Conservation (phyloP, 2,113 vertebrate genomes). For the Bubo bubo region DNA sequence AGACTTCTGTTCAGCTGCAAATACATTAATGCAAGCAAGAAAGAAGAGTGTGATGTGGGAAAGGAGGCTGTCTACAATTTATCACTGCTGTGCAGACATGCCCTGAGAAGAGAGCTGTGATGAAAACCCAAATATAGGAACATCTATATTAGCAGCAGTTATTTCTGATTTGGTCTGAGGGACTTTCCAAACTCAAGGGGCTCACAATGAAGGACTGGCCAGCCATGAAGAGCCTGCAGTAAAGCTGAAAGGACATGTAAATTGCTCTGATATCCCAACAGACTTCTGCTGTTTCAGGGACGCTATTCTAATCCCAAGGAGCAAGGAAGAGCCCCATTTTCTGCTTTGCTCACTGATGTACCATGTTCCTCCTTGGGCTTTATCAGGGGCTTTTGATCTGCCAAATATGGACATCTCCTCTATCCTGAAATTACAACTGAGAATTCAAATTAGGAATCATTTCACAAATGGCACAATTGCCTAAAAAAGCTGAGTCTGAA, state of each 20-base stretch:
- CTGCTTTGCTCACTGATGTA: neutral
- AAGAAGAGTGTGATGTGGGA: constrained; percentile 59
- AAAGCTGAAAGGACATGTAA: constrained; percentile 65
- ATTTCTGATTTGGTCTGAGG: constrained; percentile 66
- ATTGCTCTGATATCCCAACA: constrained; percentile 56
- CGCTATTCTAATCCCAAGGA: constrained; percentile 50
- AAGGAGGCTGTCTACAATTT: constrained; percentile 64
- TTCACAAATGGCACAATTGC: neutral
- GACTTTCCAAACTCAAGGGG: constrained; percentile 61
- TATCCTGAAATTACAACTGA: neutral
- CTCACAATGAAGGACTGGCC: constrained; percentile 54
- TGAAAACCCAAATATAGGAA: constrained; percentile 67
- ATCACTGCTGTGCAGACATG: constrained; percentile 68
- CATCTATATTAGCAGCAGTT: constrained; percentile 56
- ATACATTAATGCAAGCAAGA: constrained; percentile 65
- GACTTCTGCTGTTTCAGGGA: constrained; percentile 50
- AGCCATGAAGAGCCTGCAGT: constrained; percentile 61
- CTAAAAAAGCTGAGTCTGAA: constrained; percentile 25
- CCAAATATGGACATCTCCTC: neutral
- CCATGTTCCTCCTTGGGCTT: neutral
- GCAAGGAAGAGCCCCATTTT: constrained; percentile 25
- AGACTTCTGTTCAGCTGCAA: constrained; percentile 63
- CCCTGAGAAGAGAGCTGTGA: constrained; percentile 55
- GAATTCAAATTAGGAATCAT: constrained; percentile 1
- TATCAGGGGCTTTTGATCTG: constrained; percentile 9